phyloP scores from a whole-genome alignment of 2,888 invertebrate species.

The Lomographa bimaculata region DNA sequence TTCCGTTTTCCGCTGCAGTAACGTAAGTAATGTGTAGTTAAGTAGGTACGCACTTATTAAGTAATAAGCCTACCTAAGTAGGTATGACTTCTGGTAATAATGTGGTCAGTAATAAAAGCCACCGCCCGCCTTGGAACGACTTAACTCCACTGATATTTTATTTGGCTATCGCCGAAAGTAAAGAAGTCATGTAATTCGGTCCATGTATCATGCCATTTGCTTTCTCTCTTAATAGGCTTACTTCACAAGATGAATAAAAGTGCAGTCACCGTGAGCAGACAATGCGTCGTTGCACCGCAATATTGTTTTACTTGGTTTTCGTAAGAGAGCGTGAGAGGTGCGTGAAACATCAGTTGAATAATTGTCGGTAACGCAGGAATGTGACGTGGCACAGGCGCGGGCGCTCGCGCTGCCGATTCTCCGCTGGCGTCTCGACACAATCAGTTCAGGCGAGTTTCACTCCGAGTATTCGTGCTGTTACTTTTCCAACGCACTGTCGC shows the following conservation, averaged over 20 bases:
- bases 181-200: conserved; percentile 10
- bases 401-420: conserved; percentile 18
- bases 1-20: too few relatives aligned
- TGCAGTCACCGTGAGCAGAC: conserved; percentile 30
- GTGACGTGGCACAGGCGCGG: conserved; percentile 53
- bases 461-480: conserved; percentile 80
- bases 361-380: conserved; percentile 62
- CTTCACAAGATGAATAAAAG: conserved; percentile 25
- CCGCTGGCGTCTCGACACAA: conserved; percentile 48
- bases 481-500: conserved; percentile 81
- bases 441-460: conserved; percentile 81
- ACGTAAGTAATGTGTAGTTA: too few relatives aligned
- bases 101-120: too few relatives aligned
- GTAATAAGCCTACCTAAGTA: too few relatives aligned
- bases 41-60: too few relatives aligned
- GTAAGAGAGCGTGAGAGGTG: conserved; percentile 33
- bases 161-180: conserved; percentile 4
- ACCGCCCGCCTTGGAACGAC: too few relatives aligned
- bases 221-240: conserved; percentile 18
- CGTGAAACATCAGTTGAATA: conserved; percentile 53
- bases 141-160: conserved; percentile 1
- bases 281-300: conserved; percentile 20
- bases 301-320: conserved; percentile 31
- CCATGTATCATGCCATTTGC: conserved; percentile 13
- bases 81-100: too few relatives aligned